Evolutionary conservation across 1,140 invertebrate genomes (phyloP).

Genomic region (Choristoneura fumiferana): DNA sequence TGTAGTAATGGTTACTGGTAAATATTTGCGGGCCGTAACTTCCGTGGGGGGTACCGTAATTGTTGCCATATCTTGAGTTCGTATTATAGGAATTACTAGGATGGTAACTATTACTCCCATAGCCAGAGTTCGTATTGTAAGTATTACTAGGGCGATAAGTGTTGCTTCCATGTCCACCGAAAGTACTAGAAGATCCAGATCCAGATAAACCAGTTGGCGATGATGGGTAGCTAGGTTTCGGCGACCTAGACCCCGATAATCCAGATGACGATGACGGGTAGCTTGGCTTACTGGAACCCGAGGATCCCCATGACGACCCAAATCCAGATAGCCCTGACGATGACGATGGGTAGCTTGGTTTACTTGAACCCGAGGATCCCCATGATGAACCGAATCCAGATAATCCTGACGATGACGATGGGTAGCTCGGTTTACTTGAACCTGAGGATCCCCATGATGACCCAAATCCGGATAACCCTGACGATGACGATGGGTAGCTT

Average conservation of each 20-base stretch:
- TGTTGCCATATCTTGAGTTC: not conserved
- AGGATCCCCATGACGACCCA: slow-evolving; percentile 16
- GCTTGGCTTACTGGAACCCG: slow-evolving; percentile 14
- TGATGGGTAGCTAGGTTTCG: not conserved
- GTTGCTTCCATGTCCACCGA: slow-evolving; percentile 15
- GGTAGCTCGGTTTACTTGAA: not conserved
- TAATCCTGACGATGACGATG: slow-evolving; percentile 20
- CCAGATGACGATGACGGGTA: slow-evolving; percentile 39
- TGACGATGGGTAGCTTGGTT: slow-evolving; percentile 10
- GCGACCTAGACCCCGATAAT: slow-evolving; percentile 19
- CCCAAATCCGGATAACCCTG: slow-evolving; percentile 26
- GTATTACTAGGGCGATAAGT: slow-evolving; percentile 26
- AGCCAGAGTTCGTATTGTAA: slow-evolving; percentile 25
- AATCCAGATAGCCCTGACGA: slow-evolving; percentile 27
- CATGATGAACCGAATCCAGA: not conserved
- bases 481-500: slow-evolving; percentile 36
- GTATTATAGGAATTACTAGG: too few species aligned
- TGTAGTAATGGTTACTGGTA: slow-evolving; percentile 41
- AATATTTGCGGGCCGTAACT: not conserved
- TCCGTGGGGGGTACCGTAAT: slow-evolving; percentile 6
- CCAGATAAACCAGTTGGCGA: slow-evolving; percentile 21
- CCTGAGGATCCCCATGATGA: slow-evolving; percentile 6
- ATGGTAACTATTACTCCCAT: not conserved
- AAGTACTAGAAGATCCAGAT: not conserved
- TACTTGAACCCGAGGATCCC: too few species aligned